Percentiles rank a stretch among this genome's conserved stretches.
phyloP scores from a whole-genome alignment of 2,797 vertebrate species.

The Ceryle rudis region DNA sequence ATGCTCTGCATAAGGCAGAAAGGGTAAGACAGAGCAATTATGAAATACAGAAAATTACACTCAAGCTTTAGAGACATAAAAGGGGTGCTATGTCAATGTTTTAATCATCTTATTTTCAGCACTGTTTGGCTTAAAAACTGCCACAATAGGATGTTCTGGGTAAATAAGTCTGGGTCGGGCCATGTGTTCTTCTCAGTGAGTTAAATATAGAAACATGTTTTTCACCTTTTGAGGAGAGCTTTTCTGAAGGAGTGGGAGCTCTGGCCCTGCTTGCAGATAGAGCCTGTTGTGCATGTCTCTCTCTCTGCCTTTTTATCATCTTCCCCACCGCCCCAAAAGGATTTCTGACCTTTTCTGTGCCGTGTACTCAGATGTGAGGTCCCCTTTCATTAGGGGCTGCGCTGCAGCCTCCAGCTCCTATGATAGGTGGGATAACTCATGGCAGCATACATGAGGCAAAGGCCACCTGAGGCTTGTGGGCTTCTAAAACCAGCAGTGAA shows the following conservation, averaged over 20 bases:
- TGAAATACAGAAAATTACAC: background rate
- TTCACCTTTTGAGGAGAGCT: background rate
- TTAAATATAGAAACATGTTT: constrained; percentile 1
- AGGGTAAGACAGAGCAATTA: background rate
- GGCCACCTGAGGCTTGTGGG: background rate
- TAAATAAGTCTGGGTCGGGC: constrained; percentile 7
- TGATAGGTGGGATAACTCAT: background rate
- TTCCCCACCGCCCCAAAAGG: background rate
- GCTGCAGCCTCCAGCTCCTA: background rate
- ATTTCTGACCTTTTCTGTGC: background rate
- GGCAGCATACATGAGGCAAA: background rate
- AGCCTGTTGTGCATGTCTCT: background rate
- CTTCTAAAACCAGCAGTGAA: background rate
- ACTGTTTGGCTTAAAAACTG: background rate
- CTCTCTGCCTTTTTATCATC: background rate
- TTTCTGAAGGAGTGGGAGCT: background rate
- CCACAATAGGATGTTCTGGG: background rate
- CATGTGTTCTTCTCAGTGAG: background rate
- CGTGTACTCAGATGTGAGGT: background rate
- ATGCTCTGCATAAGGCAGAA: background rate
- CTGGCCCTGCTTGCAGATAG: background rate
- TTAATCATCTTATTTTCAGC: background rate
- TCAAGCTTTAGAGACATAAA: background rate
- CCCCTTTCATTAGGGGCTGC: background rate
- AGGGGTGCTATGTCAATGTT: background rate